Conservation (phyloP, 2,113 vertebrate genomes). For the Rhabdomys dilectus region DNA sequence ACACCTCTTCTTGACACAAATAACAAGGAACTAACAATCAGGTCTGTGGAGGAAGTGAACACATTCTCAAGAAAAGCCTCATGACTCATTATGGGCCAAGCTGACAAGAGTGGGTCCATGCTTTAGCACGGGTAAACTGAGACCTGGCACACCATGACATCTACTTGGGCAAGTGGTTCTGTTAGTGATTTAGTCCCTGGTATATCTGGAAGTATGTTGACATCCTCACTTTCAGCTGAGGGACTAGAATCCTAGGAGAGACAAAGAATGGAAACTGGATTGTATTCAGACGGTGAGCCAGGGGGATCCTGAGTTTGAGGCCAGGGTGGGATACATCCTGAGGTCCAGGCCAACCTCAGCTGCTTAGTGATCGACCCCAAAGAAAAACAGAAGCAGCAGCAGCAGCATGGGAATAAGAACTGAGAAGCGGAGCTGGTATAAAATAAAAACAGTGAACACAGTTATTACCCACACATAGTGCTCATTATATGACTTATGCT, state of each 20-base stretch:
- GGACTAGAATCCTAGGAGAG: not conserved
- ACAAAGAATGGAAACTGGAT: not conserved
- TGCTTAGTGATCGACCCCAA: not conserved
- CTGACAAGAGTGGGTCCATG: not conserved
- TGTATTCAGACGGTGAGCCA: not conserved
- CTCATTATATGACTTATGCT: not conserved
- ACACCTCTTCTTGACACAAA: not conserved
- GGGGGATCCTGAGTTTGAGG: not conserved
- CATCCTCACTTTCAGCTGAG: not conserved
- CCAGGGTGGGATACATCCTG: not conserved
- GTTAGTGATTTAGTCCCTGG: not conserved
- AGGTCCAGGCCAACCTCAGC: not conserved
- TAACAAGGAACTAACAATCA: not conserved
- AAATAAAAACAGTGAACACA: too few species aligned
- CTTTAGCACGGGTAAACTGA: not conserved
- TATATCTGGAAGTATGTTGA: not conserved
- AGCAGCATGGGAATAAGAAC: not conserved
- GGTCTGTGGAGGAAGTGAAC: not conserved
- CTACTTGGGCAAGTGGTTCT: not conserved
- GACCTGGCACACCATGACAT: not conserved
- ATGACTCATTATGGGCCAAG: not conserved
- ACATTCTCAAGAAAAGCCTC: not conserved
- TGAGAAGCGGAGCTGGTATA: not conserved
- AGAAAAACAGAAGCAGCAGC: not conserved
- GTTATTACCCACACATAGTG: rapidly evolving